These are phyloP conservation scores for Ommatoiulus sabulosus DNA, from an alignment of 2,888 invertebrate species.

Conservation along the genomic window DNA sequence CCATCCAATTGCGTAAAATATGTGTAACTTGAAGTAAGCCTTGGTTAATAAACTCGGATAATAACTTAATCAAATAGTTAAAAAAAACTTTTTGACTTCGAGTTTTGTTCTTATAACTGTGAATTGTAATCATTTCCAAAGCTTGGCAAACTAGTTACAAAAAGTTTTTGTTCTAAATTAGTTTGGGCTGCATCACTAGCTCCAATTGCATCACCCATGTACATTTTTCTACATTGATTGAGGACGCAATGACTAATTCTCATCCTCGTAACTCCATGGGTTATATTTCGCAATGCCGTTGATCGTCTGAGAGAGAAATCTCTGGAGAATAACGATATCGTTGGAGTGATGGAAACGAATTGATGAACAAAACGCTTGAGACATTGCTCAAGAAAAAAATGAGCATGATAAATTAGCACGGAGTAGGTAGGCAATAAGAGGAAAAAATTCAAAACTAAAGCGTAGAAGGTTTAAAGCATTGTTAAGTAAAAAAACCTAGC, in stretches of 20 bases:
- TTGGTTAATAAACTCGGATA: no score
- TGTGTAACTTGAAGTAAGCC: no score
- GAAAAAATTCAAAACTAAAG: neutral
- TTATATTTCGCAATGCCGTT: neutral
- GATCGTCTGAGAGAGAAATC: neutral
- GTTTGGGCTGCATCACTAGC: neutral
- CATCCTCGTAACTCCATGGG: conserved; percentile 10
- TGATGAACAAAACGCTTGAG: conserved; percentile 44
- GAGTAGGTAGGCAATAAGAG: neutral
- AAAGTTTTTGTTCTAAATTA: neutral
- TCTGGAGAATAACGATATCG: conserved; percentile 18
- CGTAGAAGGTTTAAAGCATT: neutral
- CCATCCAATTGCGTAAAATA: no score
- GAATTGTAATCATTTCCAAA: neutral
- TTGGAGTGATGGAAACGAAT: conserved; percentile 37
- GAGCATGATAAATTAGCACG: conserved; percentile 37
- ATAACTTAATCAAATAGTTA: no score
- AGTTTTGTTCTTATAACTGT: no score
- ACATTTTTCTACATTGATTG: neutral
- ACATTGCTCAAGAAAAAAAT: conserved; percentile 29
- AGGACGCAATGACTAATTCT: conserved; percentile 14
- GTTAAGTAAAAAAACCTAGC: neutral
- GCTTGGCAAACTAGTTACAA: neutral
- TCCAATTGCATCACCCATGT: neutral
- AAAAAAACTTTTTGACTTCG: no score